These are phyloP conservation scores for Heliconius erato DNA, from an alignment of 2,888 invertebrate species.

Conservation along the genomic window DNA sequence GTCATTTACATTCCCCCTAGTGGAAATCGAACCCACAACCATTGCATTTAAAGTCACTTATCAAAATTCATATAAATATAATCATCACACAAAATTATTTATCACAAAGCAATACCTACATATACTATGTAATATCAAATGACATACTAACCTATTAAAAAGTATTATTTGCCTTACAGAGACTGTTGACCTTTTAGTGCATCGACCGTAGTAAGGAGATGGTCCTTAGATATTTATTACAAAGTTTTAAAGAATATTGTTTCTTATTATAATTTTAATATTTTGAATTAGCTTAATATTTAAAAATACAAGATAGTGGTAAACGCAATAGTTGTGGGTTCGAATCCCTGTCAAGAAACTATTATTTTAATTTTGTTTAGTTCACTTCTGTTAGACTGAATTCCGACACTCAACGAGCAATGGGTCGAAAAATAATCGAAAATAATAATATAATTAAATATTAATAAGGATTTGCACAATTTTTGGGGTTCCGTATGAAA, in stretches of 20 bases:
- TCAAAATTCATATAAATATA: background rate
- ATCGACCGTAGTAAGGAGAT: constrained; percentile 3
- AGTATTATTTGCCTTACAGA: constrained; percentile 23
- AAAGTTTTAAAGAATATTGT: no score
- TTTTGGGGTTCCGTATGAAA: background rate
- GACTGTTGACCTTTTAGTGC: constrained; percentile 39
- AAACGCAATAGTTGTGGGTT: no score
- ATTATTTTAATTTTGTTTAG: no score
- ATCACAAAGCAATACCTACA: background rate
- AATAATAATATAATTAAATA: background rate
- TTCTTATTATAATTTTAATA: no score
- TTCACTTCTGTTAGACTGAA: no score
- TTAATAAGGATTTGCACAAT: background rate
- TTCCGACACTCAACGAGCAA: no score
- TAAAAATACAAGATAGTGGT: background rate
- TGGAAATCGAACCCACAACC: background rate
- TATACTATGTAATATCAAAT: constrained; percentile 15
- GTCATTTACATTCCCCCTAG: background rate
- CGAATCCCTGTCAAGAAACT: no score
- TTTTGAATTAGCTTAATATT: background rate
- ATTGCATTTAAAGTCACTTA: background rate
- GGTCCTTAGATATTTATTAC: background rate
- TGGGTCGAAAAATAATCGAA: background rate
- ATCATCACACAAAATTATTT: background rate
- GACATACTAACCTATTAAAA: constrained; percentile 43